phyloP scores from a whole-genome alignment of 2,113 vertebrate species.

The Pan troglodytes region NHGRI_mPanTro3-v2.1_pri NC_072412.2:67909001-67909500 shows the following conservation, averaged over 20 bases:
- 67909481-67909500: not conserved
- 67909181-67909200: not conserved
- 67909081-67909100: not conserved
- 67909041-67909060: not conserved
- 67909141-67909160: not conserved
- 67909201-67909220: not conserved
- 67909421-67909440: not conserved
- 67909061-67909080: not conserved
- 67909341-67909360: not conserved
- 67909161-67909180: not conserved
- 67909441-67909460: not conserved
- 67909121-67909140: not conserved
- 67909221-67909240: not conserved
- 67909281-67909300: not conserved
- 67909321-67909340: not conserved
- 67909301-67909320: not conserved
- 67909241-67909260: not conserved
- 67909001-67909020: not conserved
- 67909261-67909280: not conserved
- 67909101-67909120: not conserved
- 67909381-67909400: not conserved
- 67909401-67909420: not conserved
- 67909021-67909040: not conserved
- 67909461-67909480: not conserved
- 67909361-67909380: not conserved